Evolutionary conservation across 2,113 vertebrate species (phyloP), one percentile per base, ranked within the genome.

Genomic region (Eulacestoma nigropectus): DNA sequence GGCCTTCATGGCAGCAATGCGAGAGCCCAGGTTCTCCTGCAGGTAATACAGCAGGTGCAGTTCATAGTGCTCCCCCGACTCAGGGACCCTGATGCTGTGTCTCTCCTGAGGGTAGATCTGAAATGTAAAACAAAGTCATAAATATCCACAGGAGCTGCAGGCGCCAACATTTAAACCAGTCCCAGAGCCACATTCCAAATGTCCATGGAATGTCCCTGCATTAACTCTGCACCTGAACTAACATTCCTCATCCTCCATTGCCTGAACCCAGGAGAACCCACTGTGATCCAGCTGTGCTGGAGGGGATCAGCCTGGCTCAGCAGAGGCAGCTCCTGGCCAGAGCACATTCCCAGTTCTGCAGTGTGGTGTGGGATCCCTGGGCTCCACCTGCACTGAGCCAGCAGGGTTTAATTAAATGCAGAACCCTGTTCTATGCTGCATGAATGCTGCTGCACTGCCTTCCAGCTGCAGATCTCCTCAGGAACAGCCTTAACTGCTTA

Each of bases 51-150:
- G 97, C 41, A 98, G 97, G 70, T 98, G 98, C 89, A 98, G 98
- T 96, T 98, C 98, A 32, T 98, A 98, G 96, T 98, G 98, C 86
- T 98, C 98, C 93, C 98, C 98, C 0, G 98, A 98, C 75, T 98
- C 98, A 3, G 98, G 98, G 6, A 98, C 98, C 88, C 98, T 97
- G 93, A 98, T 98, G 94, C 98, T 98, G 97, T 98, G 98, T 92
- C 98, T 97, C 96, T 98, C 98, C 96, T 98, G 98, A 96, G 98
- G 98, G 65, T 98, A 98, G 94, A 98, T 98, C 98, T 98, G 90
- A 73, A 91, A 94, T 12, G 89, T 8, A 92, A 96, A 89, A 94
- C 16, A 42, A 57, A 89, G 23, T 37, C 3, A 0, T 55, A 15
- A 95, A 87, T 52, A 82, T 46, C 42, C 57, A 69, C 44, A n/a